phyloP scores from a whole-genome alignment of 2,888 invertebrate genomes.

The Nasonovia ribisnigri region DNA sequence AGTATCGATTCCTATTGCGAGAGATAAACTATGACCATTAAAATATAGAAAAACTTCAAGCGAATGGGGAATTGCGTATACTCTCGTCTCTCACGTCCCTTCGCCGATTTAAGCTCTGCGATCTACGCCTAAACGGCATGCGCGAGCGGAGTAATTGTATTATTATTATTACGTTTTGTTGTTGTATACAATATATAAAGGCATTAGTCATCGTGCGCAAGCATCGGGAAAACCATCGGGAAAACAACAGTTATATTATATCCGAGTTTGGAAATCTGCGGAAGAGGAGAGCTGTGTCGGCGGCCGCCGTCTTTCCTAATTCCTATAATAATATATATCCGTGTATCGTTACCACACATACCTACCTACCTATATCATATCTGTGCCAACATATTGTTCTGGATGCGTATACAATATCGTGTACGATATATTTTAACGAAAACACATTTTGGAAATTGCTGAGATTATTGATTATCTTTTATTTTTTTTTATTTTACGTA shows the following conservation, averaged over 20 bases:
- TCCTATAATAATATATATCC: neutral
- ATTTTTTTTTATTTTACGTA: neutral
- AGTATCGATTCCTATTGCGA: neutral
- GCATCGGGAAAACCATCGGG: neutral
- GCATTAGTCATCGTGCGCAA: neutral
- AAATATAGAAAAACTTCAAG: neutral
- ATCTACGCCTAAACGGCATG: neutral
- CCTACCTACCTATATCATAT: slow-evolving; percentile 5
- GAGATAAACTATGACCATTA: no score
- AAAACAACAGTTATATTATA: neutral
- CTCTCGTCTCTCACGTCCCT: neutral
- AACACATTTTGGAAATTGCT: neutral
- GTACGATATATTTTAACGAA: neutral
- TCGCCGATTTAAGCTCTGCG: neutral
- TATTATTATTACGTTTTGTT: slow-evolving; percentile 2
- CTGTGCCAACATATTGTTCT: neutral
- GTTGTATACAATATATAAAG: neutral
- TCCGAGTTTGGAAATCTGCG: neutral
- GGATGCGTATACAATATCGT: neutral
- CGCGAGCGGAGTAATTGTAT: neutral
- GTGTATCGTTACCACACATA: neutral
- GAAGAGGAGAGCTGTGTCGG: neutral
- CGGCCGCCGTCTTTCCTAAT: neutral
- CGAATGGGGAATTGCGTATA: neutral
- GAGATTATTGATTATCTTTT: neutral